phyloP scores from a whole-genome alignment of 1,140 invertebrate genomes.

The Papilio machaon region DNA sequence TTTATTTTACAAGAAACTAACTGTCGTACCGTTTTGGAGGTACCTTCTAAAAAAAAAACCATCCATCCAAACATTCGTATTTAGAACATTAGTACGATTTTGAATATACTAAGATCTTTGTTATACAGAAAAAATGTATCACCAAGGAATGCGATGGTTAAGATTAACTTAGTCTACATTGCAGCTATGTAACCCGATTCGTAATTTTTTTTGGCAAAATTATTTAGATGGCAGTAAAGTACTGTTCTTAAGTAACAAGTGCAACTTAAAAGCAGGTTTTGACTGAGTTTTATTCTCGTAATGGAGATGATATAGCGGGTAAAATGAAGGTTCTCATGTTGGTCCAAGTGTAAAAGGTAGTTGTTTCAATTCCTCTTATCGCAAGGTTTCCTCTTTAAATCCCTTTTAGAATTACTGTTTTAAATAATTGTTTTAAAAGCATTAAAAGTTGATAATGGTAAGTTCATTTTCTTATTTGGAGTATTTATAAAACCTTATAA shows the following conservation, averaged over 20 bases:
- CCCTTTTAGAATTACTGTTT: slow-evolving; percentile 16
- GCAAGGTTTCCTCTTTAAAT: background rate
- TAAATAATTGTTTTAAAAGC: background rate
- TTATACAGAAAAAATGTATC: too few species aligned
- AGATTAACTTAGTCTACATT: too few species aligned
- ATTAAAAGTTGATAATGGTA: background rate
- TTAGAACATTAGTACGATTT: too few species aligned
- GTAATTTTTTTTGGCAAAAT: slow-evolving; percentile 28
- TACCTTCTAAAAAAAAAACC: too few species aligned
- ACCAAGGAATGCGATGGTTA: too few species aligned
- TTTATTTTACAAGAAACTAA: too few species aligned
- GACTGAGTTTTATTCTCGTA: slow-evolving; percentile 20
- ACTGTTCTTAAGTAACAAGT: slow-evolving; percentile 27
- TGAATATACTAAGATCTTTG: too few species aligned
- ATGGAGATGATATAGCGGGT: slow-evolving; percentile 25
- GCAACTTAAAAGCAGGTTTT: slow-evolving; percentile 29
- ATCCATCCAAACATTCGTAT: too few species aligned
- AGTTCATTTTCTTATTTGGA: background rate
- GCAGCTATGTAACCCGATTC: too few species aligned
- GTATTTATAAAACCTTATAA: background rate
- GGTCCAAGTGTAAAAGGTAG: slow-evolving; percentile 27
- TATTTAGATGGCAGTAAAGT: slow-evolving; percentile 1
- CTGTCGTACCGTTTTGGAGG: too few species aligned
- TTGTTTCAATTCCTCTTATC: slow-evolving; percentile 17
- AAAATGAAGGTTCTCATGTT: slow-evolving; percentile 3